These are phyloP conservation scores for Troides aeacus DNA, from an alignment of 2,888 invertebrate species.

Conservation along the genomic window DNA sequence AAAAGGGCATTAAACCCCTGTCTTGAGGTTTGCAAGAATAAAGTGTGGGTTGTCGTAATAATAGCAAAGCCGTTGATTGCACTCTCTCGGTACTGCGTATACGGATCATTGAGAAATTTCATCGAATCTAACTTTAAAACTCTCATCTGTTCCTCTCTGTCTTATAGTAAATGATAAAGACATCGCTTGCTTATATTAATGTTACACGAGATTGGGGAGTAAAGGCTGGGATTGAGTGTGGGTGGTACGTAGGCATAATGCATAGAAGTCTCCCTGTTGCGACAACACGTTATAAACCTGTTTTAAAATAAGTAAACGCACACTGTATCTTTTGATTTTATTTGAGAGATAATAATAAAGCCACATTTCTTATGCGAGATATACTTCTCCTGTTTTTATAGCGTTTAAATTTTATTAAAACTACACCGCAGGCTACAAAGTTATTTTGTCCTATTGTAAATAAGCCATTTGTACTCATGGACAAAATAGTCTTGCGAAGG, in stretches of 20 bases:
- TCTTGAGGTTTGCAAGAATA: constrained; percentile 46
- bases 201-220: constrained; percentile 32
- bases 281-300: constrained; percentile 51
- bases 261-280: constrained; percentile 58
- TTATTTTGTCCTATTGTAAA: background rate
- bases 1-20: constrained; percentile 65
- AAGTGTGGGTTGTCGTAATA: constrained; percentile 63
- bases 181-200: constrained; percentile 3
- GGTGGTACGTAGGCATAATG: constrained; percentile 56
- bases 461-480: background rate
- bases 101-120: constrained; percentile 34
- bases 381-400: background rate
- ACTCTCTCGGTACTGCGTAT: constrained; percentile 48
- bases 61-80: constrained; percentile 63
- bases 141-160: constrained; percentile 29
- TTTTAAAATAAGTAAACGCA: constrained; percentile 41
- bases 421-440: background rate
- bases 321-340: constrained; percentile 30
- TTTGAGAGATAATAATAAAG: constrained; percentile 7
- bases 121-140: constrained; percentile 29
- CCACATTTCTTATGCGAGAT: background rate
- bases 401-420: background rate
- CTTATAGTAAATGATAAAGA: constrained; percentile 25
- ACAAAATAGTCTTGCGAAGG: background rate
- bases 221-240: constrained; percentile 47